Conservation (phyloP, 23 tunicate genomes). For the Clavelina lepadiformis region DNA sequence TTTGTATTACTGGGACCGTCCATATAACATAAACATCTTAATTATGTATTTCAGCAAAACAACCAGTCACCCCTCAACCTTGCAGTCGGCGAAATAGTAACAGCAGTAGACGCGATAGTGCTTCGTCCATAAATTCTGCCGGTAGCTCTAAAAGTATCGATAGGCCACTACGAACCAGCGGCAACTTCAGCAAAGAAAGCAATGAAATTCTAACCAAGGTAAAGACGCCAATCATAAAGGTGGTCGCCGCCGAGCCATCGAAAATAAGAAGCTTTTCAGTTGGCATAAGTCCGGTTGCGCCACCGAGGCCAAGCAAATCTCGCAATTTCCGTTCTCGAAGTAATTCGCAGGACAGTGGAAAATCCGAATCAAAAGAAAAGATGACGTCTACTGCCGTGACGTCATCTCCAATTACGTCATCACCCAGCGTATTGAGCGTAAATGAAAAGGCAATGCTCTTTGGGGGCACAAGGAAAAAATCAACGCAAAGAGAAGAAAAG, state of each 20-base stretch:
- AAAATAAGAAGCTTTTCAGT: neutral
- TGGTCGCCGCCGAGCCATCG: neutral
- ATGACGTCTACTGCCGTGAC: neutral
- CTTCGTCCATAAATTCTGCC: slow-evolving; percentile 13
- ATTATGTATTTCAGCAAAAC: slow-evolving; percentile 1
- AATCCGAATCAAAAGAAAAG: neutral
- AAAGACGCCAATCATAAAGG: neutral
- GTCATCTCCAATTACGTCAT: neutral
- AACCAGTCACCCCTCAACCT: neutral
- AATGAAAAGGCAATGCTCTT: slow-evolving; percentile 47
- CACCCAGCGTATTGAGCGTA: slow-evolving; percentile 15
- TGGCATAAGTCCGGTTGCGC: neutral
- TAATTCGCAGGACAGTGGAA: neutral
- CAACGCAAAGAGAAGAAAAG: no score
- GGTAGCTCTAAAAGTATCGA: slow-evolving; percentile 7
- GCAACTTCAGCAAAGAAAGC: neutral
- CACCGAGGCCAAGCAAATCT: neutral
- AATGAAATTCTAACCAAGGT: neutral
- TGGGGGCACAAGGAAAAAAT: slow-evolving; percentile 33
- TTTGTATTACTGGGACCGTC: no score
- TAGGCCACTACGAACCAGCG: no score
- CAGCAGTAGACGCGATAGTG: no score
- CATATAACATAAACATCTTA: neutral
- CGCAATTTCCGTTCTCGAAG: neutral
- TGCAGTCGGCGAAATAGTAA: no score